Conservation (phyloP, 2,797 vertebrate genomes). For the Gymnoscopelus braueri region DNA sequence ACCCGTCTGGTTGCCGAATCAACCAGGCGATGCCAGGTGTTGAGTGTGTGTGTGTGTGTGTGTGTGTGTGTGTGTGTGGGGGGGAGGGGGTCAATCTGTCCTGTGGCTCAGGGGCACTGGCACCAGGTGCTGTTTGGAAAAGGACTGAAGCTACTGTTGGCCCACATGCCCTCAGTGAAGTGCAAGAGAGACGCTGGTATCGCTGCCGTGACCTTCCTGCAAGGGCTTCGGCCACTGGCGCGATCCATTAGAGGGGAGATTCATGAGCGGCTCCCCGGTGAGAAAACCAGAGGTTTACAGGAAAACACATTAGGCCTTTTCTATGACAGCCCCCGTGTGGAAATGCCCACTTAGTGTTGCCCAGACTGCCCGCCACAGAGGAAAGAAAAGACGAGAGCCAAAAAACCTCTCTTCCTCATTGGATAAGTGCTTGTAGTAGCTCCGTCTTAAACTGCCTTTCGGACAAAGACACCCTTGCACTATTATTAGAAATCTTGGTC, state of each 20-base stretch:
- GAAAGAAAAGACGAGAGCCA: conserved; percentile 37
- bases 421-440: conserved; percentile 46
- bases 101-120: conserved; percentile 60
- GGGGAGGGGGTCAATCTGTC: conserved; percentile 44
- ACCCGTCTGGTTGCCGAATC: conserved; percentile 42
- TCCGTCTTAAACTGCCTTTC: conserved; percentile 32
- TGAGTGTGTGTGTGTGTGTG: conserved; percentile 7
- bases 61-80: conserved; percentile 9
- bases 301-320: conserved; percentile 67
- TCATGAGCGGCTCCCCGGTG: conserved; percentile 55
- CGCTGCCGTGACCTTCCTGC: conserved; percentile 71
- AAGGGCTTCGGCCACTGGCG: conserved; percentile 61
- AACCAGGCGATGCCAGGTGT: conserved; percentile 61
- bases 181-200: conserved; percentile 49
- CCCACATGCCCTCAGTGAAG: conserved; percentile 35
- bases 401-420: conserved; percentile 44
- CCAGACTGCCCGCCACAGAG: conserved; percentile 40
- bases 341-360: conserved; percentile 67
- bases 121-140: conserved; percentile 45
- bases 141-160: conserved; percentile 52
- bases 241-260: conserved; percentile 71
- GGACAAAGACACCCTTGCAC: conserved; percentile 46
- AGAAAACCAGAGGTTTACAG: conserved; percentile 58
- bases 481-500: conserved; percentile 56
- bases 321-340: conserved; percentile 60